Base-by-base conservation (phyloP, 2,113 vertebrate genomes). In the Marmota monax region DNA sequence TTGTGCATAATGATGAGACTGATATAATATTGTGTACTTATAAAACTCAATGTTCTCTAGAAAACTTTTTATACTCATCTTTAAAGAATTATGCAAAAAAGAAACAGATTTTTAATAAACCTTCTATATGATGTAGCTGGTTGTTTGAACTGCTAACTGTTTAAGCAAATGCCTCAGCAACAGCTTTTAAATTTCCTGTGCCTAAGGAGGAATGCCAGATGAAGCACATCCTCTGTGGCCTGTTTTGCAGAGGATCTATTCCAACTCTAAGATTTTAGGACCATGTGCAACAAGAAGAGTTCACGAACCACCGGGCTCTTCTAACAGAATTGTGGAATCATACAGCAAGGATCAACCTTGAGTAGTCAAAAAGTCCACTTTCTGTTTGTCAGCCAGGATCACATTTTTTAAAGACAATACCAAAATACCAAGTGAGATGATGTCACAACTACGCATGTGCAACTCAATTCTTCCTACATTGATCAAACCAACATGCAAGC, bases 31-130 rank as follows among this genome's bases (percentile, higher is more conserved):
- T 78, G 39, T 39, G 17, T 42, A 94, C 37, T 96, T 91, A 70
- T 18, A 88, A 94, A 95, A 90, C 45, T 67, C 27, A 92, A 77
- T 48, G 42, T 89, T 77, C 42, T 83, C 80, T 67, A 70, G 27
- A 93, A 94, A 86, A 56, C 18, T 42, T 25, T 91, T 20, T 91
- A 82, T 20, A 87, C 39, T 94, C 27, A 73, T 70, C 48, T 97
- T 94, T 92, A 96, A 87, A 90, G 78, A 94, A 83, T 78, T 88
- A 89, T 22, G 45, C 22, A 76, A 80, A 93, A 90, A 95, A 86
- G 61, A 80, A 82, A 96, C 37, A 45, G 34, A 73, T 58, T 88
- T 96, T 90, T 92, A 89, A 92, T 74, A 92, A 94, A n/a, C 5
- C 42, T 69, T 87, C 27, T 80, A 83, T 92, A 85, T 88, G 78